phyloP scores from a whole-genome alignment of 2,113 vertebrate species.

The Tachycineta bicolor region DNA sequence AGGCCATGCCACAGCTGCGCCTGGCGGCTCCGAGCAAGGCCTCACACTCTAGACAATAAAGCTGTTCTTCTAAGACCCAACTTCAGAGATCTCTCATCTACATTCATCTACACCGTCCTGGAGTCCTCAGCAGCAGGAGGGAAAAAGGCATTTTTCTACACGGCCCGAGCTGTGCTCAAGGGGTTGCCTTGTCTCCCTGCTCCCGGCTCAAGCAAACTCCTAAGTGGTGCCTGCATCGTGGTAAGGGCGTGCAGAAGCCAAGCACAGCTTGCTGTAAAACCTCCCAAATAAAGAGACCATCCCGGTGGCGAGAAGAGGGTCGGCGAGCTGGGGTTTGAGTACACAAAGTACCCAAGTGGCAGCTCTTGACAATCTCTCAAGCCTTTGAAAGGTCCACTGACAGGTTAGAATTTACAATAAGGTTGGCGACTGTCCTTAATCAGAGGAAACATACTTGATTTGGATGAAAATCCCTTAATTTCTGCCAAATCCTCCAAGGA shows the following conservation, averaged over 20 bases:
- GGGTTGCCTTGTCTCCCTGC: not conserved
- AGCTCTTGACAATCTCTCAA: not conserved
- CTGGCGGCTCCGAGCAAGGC: too few relatives aligned
- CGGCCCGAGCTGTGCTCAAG: too few relatives aligned
- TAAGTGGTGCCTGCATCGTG: accelerated
- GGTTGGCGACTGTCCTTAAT: not conserved
- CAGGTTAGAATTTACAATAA: not conserved
- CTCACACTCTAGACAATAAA: too few relatives aligned
- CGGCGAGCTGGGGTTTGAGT: not conserved
- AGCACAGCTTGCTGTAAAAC: not conserved
- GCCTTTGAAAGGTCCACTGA: not conserved
- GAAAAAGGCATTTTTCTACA: too few relatives aligned
- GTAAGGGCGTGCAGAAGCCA: not conserved
- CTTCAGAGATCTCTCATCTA: too few relatives aligned
- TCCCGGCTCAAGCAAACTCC: not conserved
- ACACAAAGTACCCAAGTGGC: not conserved
- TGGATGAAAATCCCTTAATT: not conserved
- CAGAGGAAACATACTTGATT: not conserved
- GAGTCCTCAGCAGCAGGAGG: too few relatives aligned
- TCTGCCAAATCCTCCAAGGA: not conserved
- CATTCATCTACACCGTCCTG: too few relatives aligned
- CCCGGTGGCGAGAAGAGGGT: not conserved
- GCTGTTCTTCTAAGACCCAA: too few relatives aligned
- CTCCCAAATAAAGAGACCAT: not conserved
- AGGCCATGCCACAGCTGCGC: too few relatives aligned